Base-by-base conservation (phyloP, 2,888 invertebrate species). In the Latrodectus elegans region DNA sequence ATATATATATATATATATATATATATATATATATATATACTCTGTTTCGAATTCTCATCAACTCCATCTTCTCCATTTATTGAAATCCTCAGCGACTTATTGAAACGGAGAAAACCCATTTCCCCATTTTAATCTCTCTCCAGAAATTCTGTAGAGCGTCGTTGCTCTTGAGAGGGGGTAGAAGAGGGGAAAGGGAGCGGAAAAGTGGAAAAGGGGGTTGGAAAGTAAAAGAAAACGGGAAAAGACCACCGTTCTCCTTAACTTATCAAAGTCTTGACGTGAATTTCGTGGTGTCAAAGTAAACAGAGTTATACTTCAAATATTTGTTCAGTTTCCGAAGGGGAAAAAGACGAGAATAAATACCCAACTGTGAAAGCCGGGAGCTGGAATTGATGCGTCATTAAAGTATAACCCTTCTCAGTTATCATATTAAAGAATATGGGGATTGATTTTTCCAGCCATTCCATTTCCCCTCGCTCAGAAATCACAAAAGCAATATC, bases 231-330 rank as follows among this genome's bases (percentile, higher is more conserved):
- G n/a, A n/a, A n/a, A 60, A n/a, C 14, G n/a, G 60, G 60, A 60
- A 15, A n/a, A 15, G 14, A 15, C 60, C 60, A 15, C 60, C 60
- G 12, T 15, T 60, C n/a, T n/a, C n/a, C 60, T 60, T 60, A 60
- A 60, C 60, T n/a, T 60, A 60, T 60, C 60, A 60, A 60, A 60
- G n/a, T n/a, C 60, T 60, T 60, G 60, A 60, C 60, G 60, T n/a
- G n/a, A 60, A 60, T 60, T 60, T 60, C n/a, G 14, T n/a, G 60
- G 14, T 60, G n/a, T 60, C n/a, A 15, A 60, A 9, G n/a, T n/a
- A 60, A 60, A 60, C 60, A 60, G 14, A 12, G 60, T 60, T 38
- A 38, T 38, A 38, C 60, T 60, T 60, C 60, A 60, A 60, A 60
- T 60, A 60, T 60, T 60, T 60, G 12, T 60, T 60, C n/a, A 15